These are phyloP conservation scores for Panulirus ornatus DNA, from an alignment of 1,140 invertebrate species.

Conservation along the genomic window DNA sequence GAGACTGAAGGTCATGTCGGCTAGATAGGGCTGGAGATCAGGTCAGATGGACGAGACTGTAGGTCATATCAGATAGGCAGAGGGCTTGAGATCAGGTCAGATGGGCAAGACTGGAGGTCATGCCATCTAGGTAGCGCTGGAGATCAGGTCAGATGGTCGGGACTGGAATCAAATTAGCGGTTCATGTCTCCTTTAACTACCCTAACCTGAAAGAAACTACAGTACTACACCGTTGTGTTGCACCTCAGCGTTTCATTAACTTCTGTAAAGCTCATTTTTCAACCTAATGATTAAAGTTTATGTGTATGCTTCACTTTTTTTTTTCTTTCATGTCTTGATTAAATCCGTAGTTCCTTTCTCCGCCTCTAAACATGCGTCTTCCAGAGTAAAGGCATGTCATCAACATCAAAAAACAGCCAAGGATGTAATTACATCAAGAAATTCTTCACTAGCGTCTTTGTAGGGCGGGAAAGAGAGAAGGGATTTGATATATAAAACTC, in stretches of 20 bases:
- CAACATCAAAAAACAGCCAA: constrained; percentile 63
- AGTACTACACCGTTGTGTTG: background rate
- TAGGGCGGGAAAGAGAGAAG: constrained; percentile 24
- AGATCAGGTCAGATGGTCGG: no score
- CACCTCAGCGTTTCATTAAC: constrained; percentile 9
- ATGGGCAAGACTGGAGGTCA: no score
- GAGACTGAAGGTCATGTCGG: no score
- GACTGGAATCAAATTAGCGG: no score
- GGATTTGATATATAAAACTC: no score
- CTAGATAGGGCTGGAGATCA: no score
- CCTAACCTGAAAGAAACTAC: no score
- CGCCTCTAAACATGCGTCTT: constrained; percentile 61
- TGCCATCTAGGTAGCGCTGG: no score
- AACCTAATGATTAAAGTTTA: constrained; percentile 6
- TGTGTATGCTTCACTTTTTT: background rate
- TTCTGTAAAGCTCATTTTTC: background rate
- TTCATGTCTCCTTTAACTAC: no score
- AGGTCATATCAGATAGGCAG: no score
- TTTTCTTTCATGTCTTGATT: constrained; percentile 42
- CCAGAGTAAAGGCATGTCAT: constrained; percentile 65
- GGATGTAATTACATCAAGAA: constrained; percentile 61
- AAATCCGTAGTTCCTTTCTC: constrained; percentile 44
- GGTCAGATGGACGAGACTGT: no score
- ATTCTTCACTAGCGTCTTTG: constrained; percentile 59
- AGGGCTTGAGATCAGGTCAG: no score